Percentiles rank a stretch among this genome's conserved stretches.
Conservation (phyloP, 2,113 vertebrate species). For the Platanista minor region DNA sequence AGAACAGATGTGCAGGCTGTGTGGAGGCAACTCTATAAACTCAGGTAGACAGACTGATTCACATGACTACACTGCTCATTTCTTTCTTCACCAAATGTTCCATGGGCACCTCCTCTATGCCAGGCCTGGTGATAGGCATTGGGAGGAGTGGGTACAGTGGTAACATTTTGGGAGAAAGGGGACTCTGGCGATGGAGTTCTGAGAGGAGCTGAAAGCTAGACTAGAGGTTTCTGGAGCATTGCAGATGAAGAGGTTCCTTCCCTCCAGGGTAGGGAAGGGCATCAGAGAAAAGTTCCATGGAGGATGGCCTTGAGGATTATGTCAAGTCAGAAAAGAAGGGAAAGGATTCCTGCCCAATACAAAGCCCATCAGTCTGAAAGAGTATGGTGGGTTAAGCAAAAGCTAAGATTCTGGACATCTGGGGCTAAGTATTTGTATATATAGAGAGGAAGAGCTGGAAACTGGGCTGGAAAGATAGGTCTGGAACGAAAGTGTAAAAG, state of each 20-base stretch:
- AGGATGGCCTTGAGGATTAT: neutral
- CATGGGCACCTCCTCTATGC: neutral
- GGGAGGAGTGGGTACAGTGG: neutral
- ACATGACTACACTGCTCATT: neutral
- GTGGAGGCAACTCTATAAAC: neutral
- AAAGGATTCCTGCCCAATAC: neutral
- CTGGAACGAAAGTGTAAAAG: neutral
- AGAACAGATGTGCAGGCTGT: neutral
- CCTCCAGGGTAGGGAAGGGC: neutral
- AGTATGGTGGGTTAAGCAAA: neutral
- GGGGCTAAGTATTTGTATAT: neutral
- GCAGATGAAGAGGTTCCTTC: neutral
- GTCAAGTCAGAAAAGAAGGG: neutral
- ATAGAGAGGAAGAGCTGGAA: neutral
- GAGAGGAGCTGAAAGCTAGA: neutral
- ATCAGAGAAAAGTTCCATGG: neutral
- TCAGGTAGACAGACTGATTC: neutral
- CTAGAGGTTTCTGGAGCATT: neutral
- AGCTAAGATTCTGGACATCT: neutral
- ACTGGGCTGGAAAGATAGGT: neutral
- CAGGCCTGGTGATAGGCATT: neutral
- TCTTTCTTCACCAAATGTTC: neutral
- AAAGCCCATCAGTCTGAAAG: neutral
- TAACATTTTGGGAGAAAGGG: neutral
- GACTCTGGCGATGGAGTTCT: neutral